phyloP scores from a whole-genome alignment of 1,140 invertebrate genomes.

The Lepidurus packardi region DNA sequence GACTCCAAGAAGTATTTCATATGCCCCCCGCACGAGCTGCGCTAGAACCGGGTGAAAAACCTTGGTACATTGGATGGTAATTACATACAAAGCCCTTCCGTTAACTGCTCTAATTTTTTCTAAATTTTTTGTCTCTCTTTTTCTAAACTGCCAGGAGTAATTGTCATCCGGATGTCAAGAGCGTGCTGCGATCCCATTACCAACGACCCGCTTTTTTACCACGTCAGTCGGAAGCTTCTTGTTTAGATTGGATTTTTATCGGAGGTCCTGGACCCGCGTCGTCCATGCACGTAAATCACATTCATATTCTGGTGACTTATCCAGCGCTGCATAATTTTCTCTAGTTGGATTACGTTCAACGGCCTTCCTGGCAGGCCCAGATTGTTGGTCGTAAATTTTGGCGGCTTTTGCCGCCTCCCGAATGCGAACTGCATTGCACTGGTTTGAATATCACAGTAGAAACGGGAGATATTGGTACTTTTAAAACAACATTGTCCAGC shows the following conservation, averaged over 20 bases:
- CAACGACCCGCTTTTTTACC: constrained; percentile 51
- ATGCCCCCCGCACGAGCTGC: constrained; percentile 40
- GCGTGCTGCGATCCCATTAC: constrained; percentile 50
- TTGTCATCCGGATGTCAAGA: constrained; percentile 48
- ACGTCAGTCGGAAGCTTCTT: constrained; percentile 72
- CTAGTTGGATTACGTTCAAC: constrained; percentile 49
- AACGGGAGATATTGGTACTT: constrained; percentile 50
- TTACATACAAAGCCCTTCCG: constrained; percentile 24
- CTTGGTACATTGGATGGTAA: constrained; percentile 55
- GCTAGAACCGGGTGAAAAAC: constrained; percentile 41
- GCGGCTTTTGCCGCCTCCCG: constrained; percentile 47
- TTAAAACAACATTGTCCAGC: background rate
- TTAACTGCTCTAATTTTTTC: background rate
- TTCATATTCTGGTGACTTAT: constrained; percentile 24
- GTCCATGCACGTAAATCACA: constrained; percentile 78
- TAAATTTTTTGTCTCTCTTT: constrained; percentile 2
- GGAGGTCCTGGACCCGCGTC: constrained; percentile 81
- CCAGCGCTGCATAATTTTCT: constrained; percentile 24
- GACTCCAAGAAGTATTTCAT: constrained; percentile 29
- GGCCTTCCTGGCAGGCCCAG: constrained; percentile 53
- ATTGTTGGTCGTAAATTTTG: constrained; percentile 49
- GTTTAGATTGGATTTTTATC: constrained; percentile 89
- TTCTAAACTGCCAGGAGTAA: constrained; percentile 47
- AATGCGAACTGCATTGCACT: constrained; percentile 47
- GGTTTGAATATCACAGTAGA: constrained; percentile 45